phyloP scores from a whole-genome alignment of 2,888 invertebrate genomes.

The Capitulum mitella region DNA sequence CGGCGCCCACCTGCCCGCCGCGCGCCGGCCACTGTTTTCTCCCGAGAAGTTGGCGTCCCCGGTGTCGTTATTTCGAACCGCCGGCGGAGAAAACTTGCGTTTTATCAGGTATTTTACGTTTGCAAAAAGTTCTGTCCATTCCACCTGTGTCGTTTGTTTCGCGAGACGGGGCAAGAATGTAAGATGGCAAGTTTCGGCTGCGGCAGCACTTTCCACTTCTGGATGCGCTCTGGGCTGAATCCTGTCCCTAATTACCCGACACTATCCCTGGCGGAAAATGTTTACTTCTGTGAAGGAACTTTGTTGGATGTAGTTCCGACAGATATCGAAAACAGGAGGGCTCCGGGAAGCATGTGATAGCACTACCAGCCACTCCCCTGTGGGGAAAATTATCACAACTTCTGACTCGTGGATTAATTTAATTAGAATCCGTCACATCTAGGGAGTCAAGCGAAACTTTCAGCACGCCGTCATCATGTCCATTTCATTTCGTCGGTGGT shows the following conservation, averaged over 20 bases:
- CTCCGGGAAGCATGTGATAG: background rate
- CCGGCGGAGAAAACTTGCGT: background rate
- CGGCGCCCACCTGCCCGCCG: background rate
- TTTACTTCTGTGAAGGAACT: slow-evolving; percentile 7
- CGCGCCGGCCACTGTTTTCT: background rate
- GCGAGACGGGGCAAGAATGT: background rate
- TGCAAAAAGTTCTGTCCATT: slow-evolving; percentile 14
- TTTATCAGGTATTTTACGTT: slow-evolving; percentile 17
- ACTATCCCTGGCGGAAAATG: background rate
- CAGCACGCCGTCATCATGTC: background rate
- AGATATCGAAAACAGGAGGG: slow-evolving; percentile 12
- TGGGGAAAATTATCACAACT: background rate
- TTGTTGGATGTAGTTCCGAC: slow-evolving; percentile 19
- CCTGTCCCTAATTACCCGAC: background rate
- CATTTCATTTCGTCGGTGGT: background rate
- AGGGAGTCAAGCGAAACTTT: background rate
- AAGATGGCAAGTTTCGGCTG: background rate
- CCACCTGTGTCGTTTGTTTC: background rate
- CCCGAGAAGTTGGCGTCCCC: background rate
- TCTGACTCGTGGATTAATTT: background rate
- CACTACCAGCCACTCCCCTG: background rate
- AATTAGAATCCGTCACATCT: slow-evolving; percentile 17
- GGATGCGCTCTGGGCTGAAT: background rate
- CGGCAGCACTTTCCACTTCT: background rate
- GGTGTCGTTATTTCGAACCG: background rate